Evolutionary conservation across 2,888 invertebrate genomes (phyloP), one percentile per base, ranked within the genome.

Genomic region (Leptinotarsa juncta): DNA sequence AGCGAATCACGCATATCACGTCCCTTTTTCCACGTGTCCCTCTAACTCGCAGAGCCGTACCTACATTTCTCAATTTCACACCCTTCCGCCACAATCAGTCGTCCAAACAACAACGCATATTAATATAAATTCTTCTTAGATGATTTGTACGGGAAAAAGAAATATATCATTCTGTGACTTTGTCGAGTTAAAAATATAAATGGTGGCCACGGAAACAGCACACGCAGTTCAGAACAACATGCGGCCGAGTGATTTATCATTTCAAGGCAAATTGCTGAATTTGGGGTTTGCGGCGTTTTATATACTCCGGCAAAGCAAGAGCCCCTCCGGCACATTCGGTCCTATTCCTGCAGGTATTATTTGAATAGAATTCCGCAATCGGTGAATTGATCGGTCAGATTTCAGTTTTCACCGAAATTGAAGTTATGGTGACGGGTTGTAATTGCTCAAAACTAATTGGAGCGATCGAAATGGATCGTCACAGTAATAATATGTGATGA

Each of bases 221-320:
- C 84, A 83, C 84, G 83, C 83, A 83, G 82, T 79, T 79, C 80
- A 75, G 78, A 80, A 80, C 86, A 86, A 86, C 86, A 86, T 86
- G 87, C 86, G 85, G 85, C 86, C 82, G 80, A 83, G 86, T 86
- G 86, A 87, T 87, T 87, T 87, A 87, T 87, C 87, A 87, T 87
- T 85, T 70, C 80, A 42, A 83, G 86, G 87, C 86, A 87, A 87
- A 87, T 87, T 87, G 87, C 87, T 87, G 87, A 87, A 87, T 87
- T 86, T 86, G 85, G 85, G 86, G 83, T 86, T 86, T 87, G 86
- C 82, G 86, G 86, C 32, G 84, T 86, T 87, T 87, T 87, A 87
- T 87, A 73, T 71, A 76, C 73, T 76, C 70, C 50, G 23, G 49
- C 20, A 65, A 57, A 42, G 55, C 23, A 48, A 12, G 12, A 65